Evolutionary conservation across 1,140 invertebrate genomes (phyloP).

Genomic region (Scylla paramamosain): DNA sequence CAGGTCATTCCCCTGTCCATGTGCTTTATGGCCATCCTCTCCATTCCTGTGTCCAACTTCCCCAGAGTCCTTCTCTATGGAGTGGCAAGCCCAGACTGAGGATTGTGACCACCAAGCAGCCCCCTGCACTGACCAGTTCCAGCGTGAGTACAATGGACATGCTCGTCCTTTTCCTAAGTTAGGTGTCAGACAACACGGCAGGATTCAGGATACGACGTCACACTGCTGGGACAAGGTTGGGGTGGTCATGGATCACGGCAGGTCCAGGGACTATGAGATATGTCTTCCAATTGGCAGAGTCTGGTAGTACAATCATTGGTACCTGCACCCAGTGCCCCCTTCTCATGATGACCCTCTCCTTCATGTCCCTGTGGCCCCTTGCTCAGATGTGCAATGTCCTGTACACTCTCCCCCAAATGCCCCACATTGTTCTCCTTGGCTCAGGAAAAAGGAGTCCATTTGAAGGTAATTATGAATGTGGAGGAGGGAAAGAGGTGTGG

Average conservation of each 20-base stretch:
- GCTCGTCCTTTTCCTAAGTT: not conserved
- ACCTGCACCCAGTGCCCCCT: too few relatives aligned
- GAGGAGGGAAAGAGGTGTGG: too few relatives aligned
- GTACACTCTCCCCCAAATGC: too few relatives aligned
- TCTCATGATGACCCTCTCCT: too few relatives aligned
- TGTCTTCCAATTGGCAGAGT: not conserved
- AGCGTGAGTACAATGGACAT: not conserved
- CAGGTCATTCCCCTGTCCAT: not conserved
- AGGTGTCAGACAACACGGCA: not conserved
- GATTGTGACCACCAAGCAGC: not conserved
- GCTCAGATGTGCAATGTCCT: too few relatives aligned
- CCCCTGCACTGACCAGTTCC: not conserved
- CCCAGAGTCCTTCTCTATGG: not conserved
- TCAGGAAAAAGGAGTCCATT: too few relatives aligned
- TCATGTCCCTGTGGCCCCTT: too few relatives aligned
- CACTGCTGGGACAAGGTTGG: slow-evolving; percentile 34
- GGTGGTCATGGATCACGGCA: not conserved
- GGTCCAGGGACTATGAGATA: not conserved
- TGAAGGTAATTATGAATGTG: too few relatives aligned
- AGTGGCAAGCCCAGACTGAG: not conserved
- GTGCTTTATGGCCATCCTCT: not conserved
- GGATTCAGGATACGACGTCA: not conserved
- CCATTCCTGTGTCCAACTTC: not conserved
- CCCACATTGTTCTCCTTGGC: too few relatives aligned
- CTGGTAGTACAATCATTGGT: too few relatives aligned